Evolutionary conservation across 2,888 invertebrate species (phyloP), one percentile per base, ranked within the genome.

Genomic region (Drosophila neotestacea): DNA sequence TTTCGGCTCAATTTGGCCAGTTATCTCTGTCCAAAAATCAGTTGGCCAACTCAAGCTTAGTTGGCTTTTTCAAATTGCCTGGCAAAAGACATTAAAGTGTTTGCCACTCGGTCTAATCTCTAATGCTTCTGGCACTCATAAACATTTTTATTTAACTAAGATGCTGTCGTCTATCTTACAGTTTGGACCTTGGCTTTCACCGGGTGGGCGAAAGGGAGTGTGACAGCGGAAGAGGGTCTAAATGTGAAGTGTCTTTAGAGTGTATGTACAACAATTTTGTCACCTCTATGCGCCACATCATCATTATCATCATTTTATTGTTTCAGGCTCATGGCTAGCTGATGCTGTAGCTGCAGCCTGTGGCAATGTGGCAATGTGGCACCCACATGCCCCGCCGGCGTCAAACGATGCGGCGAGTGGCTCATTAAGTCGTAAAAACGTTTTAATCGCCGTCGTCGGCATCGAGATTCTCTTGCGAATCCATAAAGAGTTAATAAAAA

Each of bases 401-500:
- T 3, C 71, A 61, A 72, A 68, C 72, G 66, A 72, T 38, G 55
- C 72, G 69, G 73, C 83, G 85, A 87, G 88, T 87, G 89, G 89
- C 88, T 86, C 89, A 86, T 86, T 86, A 86, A 87, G 89, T 86
- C 85, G 85, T 86, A 85, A 86, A 85, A 85, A 65, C 42, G 64
- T 76, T 86, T 86, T 89, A 85, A 86, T 89, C 85, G 85, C 72
- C 78, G 44, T 41, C 70, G 59, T 68, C 64, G 67, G 42, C 52
- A 55, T 42, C 54, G 74, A 55, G 77, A 65, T 78, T 63, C 76
- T 67, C 87, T 83, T 68, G 84, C 84, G 52, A 88, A 88, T 84
- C 88, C 88, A 84, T 88, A 88, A 84, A 88, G 84, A 84, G 84
- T 84, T 88, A 84, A 84, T 84, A 84, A 84, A 84, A 84, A 77